Evolutionary conservation across 2,113 vertebrate species (phyloP).

Genomic region (Nannobrachium achirus): DNA sequence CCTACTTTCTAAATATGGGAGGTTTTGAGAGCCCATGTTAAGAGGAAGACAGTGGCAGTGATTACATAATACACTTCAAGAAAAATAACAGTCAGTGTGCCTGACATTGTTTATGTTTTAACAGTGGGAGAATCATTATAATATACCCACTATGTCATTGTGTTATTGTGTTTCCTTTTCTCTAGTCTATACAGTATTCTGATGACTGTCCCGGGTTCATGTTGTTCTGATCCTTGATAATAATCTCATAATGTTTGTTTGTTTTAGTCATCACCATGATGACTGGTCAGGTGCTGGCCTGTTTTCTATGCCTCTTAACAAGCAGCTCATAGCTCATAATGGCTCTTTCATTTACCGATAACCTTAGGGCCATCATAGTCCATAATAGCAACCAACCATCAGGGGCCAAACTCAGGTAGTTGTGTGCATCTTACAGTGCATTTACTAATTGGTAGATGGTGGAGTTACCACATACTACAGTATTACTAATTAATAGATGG

Average conservation of each 20-base stretch:
- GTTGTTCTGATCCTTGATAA: not conserved
- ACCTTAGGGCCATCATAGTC: constrained; percentile 38
- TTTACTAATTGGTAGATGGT: not conserved
- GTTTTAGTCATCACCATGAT: constrained; percentile 19
- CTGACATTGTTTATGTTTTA: not conserved
- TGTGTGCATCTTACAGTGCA: not conserved
- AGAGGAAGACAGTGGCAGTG: not conserved
- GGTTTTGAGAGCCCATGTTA: not conserved
- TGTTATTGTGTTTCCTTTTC: constrained; percentile 1
- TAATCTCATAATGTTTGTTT: constrained; percentile 5
- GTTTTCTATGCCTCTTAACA: constrained; percentile 25
- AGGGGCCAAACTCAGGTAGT: not conserved
- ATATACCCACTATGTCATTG: too few relatives aligned
- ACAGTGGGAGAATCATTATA: too few relatives aligned
- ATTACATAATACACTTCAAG: constrained; percentile 22
- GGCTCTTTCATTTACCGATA: constrained; percentile 49
- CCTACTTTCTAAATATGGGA: not conserved
- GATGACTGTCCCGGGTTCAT: constrained; percentile 7
- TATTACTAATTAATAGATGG: too few relatives aligned
- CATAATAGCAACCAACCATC: constrained; percentile 15
- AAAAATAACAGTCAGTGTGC: not conserved
- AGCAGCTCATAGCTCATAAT: constrained; percentile 39
- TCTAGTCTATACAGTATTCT: not conserved
- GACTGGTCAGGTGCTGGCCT: constrained; percentile 54
- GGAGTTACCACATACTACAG: too few relatives aligned